Evolutionary conservation across 2,888 invertebrate species (phyloP).

Genomic region (Limnephilus rhombicus): DNA sequence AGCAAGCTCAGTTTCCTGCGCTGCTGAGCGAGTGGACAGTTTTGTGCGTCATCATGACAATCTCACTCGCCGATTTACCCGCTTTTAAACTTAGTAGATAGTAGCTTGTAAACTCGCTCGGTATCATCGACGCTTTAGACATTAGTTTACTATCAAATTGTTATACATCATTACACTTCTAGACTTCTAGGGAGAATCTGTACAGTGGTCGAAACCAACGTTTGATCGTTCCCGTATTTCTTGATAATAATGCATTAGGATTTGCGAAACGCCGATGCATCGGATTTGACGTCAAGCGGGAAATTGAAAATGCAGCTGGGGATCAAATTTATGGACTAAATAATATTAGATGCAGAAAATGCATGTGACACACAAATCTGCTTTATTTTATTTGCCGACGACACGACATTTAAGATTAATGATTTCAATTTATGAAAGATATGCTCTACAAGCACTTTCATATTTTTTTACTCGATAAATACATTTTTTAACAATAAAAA

Average conservation of each 20-base stretch:
- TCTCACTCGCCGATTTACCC: too few relatives aligned
- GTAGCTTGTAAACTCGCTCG: too few relatives aligned
- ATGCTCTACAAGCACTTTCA: too few relatives aligned
- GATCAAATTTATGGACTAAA: not conserved
- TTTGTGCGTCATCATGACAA: too few relatives aligned
- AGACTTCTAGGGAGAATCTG: not conserved
- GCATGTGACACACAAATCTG: not conserved
- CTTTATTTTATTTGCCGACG: not conserved
- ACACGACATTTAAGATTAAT: not conserved
- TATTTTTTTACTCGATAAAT: too few relatives aligned
- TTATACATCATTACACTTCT: not conserved
- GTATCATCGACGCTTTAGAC: too few relatives aligned
- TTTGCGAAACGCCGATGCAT: not conserved
- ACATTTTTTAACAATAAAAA: too few relatives aligned
- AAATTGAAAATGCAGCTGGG: not conserved
- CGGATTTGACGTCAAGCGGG: not conserved
- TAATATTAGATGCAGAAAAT: not conserved
- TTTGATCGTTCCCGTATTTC: not conserved
- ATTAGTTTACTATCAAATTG: too few relatives aligned
- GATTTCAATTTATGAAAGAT: too few relatives aligned
- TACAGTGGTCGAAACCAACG: not conserved
- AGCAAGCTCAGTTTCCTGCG: too few relatives aligned
- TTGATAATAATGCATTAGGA: constrained; percentile 1
- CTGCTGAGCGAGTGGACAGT: too few relatives aligned
- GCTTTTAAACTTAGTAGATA: too few relatives aligned